A percentile compares a stretch with the other conserved stretches of the same genome.
Conservation (phyloP, 2,113 vertebrate species). For the Carlito syrichta region DNA sequence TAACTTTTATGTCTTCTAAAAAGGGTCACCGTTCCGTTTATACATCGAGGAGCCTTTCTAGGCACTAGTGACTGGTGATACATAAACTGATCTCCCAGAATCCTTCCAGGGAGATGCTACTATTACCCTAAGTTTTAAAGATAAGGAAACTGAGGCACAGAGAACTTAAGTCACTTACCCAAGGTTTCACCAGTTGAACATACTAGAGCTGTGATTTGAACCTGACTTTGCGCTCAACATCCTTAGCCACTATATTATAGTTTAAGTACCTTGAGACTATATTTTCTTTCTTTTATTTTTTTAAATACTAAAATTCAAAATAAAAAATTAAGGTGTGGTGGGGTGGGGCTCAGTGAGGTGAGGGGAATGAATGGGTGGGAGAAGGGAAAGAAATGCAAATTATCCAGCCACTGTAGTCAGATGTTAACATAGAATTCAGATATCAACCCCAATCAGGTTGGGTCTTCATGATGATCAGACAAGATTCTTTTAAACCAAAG, state of each 20-base stretch:
- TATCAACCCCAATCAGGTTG: not conserved
- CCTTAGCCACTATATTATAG: not conserved
- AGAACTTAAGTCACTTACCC: not conserved
- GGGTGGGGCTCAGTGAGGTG: not conserved
- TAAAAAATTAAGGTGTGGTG: not conserved
- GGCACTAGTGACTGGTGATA: not conserved
- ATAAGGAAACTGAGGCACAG: not conserved
- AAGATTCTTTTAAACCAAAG: not conserved
- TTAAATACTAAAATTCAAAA: not conserved
- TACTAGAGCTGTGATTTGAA: not conserved
- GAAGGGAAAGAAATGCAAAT: not conserved
- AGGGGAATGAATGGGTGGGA: accelerated
- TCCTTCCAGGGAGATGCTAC: not conserved
- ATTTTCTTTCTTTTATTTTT: not conserved
- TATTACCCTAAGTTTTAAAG: not conserved
- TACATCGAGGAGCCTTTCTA: not conserved
- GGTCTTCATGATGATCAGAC: not conserved
- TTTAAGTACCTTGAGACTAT: not conserved
- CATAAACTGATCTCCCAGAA: not conserved
- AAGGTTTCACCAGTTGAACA: not conserved
- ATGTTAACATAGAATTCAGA: not conserved
- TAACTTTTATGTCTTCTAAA: not conserved
- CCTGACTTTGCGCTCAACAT: not conserved
- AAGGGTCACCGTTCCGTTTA: not conserved
- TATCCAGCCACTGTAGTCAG: not conserved